Evolutionary conservation across 2,888 invertebrate species (phyloP).

Genomic region (Temnothorax ravouxi): DNA sequence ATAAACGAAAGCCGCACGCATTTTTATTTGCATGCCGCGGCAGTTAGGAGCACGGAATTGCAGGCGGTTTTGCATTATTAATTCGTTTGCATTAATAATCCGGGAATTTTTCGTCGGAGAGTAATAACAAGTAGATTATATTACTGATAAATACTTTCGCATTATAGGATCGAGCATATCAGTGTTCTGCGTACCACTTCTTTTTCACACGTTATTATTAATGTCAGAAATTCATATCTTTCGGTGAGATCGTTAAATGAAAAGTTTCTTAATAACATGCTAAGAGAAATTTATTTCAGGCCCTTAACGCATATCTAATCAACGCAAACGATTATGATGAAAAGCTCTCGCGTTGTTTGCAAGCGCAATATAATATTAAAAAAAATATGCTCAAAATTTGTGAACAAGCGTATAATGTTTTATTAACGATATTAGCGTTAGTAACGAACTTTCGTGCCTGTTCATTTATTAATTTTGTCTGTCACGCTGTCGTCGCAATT

Average conservation of each 20-base stretch:
- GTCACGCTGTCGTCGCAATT: neutral
- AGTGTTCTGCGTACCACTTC: neutral
- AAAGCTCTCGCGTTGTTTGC: neutral
- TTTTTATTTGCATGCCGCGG: constrained; percentile 37
- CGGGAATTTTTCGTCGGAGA: neutral
- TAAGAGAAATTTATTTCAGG: neutral
- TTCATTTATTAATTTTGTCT: constrained; percentile 8
- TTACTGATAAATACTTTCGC: constrained; percentile 16
- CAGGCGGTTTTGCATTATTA: constrained; percentile 7
- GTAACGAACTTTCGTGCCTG: neutral
- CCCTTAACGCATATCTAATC: neutral
- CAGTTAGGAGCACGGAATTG: constrained; percentile 32
- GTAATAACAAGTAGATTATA: neutral
- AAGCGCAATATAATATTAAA: neutral
- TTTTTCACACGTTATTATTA: constrained; percentile 1
- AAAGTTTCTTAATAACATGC: neutral
- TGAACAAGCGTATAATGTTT: neutral
- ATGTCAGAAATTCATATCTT: neutral
- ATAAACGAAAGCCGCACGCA: constrained; percentile 22
- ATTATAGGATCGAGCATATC: neutral
- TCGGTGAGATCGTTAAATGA: neutral
- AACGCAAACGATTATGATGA: neutral
- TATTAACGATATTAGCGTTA: neutral
- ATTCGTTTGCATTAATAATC: constrained; percentile 17
- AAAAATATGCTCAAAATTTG: neutral